Evolutionary conservation across 2,888 invertebrate genomes (phyloP).

Genomic region (Xanthostigma xanthostigma): DNA sequence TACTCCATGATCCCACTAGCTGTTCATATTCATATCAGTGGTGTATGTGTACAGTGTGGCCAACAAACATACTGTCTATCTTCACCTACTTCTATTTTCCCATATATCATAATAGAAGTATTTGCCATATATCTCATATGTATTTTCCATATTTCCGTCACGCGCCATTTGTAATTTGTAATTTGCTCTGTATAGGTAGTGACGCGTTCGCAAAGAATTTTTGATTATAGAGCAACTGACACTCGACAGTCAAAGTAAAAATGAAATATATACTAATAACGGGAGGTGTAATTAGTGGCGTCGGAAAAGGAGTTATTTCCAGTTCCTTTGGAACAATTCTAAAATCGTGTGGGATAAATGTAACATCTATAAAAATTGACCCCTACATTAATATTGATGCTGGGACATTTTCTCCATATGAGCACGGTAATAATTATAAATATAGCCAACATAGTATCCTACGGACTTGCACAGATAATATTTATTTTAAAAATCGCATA

Average conservation of each 20-base stretch:
- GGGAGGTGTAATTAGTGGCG: slow-evolving; percentile 98
- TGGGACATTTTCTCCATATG: slow-evolving; percentile 97
- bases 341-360: slow-evolving; percentile 87
- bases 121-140: too few species aligned
- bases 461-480: too few species aligned
- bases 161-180: slow-evolving; percentile 1
- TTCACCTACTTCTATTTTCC: too few species aligned
- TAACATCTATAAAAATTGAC: slow-evolving; percentile 98
- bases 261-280: slow-evolving; percentile 99
- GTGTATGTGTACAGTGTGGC: too few species aligned
- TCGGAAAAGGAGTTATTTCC: slow-evolving; percentile 91
- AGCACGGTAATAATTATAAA: slow-evolving; percentile 63
- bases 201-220: slow-evolving; percentile 3
- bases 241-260: slow-evolving; percentile 16
- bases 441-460: too few species aligned
- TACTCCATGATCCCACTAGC: too few species aligned
- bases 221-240: slow-evolving; percentile 3
- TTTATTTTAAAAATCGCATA: too few species aligned
- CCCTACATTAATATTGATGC: slow-evolving; percentile 99
- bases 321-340: slow-evolving; percentile 91
- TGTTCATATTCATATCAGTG: too few species aligned
- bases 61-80: too few species aligned
- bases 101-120: too few species aligned
- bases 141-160: neutral
- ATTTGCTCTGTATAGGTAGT: neutral